phyloP scores from a whole-genome alignment of 2,113 vertebrate genomes.

The Stigmatopora argus region DNA sequence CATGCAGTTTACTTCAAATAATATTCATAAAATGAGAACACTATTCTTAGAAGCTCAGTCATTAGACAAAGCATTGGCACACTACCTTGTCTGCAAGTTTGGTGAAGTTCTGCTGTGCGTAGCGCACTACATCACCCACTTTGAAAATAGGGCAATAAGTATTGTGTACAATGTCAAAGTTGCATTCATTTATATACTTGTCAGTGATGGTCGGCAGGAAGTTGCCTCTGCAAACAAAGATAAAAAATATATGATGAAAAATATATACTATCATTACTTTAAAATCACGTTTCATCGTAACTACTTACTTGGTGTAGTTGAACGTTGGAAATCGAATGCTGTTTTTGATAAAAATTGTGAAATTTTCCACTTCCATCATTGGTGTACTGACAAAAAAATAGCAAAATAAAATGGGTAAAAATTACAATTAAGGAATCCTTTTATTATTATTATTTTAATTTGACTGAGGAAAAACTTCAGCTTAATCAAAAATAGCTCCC shows the following conservation, averaged over 20 bases:
- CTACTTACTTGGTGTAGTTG: slow-evolving; percentile 81
- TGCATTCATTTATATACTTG: slow-evolving; percentile 70
- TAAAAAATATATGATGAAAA: background rate
- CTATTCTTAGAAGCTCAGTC: background rate
- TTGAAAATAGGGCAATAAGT: slow-evolving; percentile 87
- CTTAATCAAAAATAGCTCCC: too few relatives aligned
- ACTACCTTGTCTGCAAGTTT: slow-evolving; percentile 76
- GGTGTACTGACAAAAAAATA: slow-evolving; percentile 62
- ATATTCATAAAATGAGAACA: background rate
- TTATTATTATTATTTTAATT: background rate
- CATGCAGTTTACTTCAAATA: background rate
- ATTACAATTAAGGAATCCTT: background rate
- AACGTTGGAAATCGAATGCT: slow-evolving; percentile 90
- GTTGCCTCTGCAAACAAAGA: slow-evolving; percentile 72
- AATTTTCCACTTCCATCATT: slow-evolving; percentile 89
- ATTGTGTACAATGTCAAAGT: slow-evolving; percentile 75
- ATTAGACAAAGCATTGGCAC: background rate
- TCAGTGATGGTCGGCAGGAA: slow-evolving; percentile 73
- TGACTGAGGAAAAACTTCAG: background rate
- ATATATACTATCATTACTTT: background rate
- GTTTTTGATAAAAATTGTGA: slow-evolving; percentile 95
- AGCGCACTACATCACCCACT: slow-evolving; percentile 81
- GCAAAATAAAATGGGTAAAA: background rate
- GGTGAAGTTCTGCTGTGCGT: slow-evolving; percentile 82
- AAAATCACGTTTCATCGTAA: slow-evolving; percentile 10